Percentiles rank a stretch among this genome's conserved stretches.
Conservation (phyloP, 2,888 invertebrate species). For the Tiphia femorata region DNA sequence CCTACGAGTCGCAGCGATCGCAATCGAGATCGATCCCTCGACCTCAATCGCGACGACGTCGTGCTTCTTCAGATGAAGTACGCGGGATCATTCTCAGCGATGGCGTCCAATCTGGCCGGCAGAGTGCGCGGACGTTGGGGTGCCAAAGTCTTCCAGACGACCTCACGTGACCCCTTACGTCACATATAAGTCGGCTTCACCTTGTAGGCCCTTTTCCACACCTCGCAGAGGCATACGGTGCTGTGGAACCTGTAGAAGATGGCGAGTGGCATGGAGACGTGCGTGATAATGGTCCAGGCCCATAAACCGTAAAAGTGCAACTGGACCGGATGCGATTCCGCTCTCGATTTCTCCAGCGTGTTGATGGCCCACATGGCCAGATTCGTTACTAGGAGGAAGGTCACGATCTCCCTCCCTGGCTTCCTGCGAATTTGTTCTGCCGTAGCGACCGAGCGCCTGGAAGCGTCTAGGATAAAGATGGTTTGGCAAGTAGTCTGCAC, state of each 20-base stretch:
- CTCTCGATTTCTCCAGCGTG: conserved; percentile 90
- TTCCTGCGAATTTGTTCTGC: conserved; percentile 87
- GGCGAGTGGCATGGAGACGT: conserved; percentile 91
- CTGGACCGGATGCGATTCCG: conserved; percentile 93
- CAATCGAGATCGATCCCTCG: conserved; percentile 5
- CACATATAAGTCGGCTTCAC: conserved; percentile 90
- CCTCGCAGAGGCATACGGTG: conserved; percentile 90
- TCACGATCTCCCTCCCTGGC: conserved; percentile 93
- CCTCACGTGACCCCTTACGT: conserved; percentile 62
- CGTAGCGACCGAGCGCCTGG: conserved; percentile 85
- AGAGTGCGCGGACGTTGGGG: conserved; percentile 54
- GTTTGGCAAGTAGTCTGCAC: conserved; percentile 92
- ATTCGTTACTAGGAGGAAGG: conserved; percentile 90
- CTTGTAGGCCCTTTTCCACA: conserved; percentile 97
- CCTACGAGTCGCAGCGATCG: background rate
- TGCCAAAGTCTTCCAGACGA: conserved; percentile 44
- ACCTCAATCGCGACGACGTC: background rate
- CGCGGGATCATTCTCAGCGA: conserved; percentile 60
- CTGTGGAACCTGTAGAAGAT: conserved; percentile 74
- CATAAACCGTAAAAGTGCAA: conserved; percentile 92
- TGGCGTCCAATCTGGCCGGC: conserved; percentile 57
- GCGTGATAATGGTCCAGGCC: conserved; percentile 97
- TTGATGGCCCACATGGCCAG: conserved; percentile 96
- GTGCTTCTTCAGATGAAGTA: conserved; percentile 55
- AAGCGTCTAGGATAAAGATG: conserved; percentile 91